phyloP scores from a whole-genome alignment of 2,797 vertebrate species.

The Sebastes trivittatus region DNA sequence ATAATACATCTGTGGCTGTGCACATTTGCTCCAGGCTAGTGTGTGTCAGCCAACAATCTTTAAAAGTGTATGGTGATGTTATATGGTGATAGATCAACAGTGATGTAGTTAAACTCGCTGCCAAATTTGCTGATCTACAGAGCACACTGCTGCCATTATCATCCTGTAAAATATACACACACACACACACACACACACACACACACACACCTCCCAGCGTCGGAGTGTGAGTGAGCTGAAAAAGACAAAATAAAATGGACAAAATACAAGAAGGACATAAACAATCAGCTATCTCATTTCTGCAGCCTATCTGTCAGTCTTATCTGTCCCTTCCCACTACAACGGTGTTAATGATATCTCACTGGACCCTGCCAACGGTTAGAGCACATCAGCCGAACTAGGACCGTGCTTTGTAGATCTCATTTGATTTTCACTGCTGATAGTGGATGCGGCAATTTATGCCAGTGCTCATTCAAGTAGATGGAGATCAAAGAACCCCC shows the following conservation, averaged over 20 bases:
- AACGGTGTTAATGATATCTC: slow-evolving; percentile 66
- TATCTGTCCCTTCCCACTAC: slow-evolving; percentile 54
- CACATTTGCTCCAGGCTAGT: slow-evolving; percentile 45
- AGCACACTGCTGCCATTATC: neutral
- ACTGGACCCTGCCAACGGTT: slow-evolving; percentile 56
- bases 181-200: neutral
- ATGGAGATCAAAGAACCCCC: slow-evolving; percentile 73
- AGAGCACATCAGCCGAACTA: slow-evolving; percentile 52
- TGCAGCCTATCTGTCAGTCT: slow-evolving; percentile 49
- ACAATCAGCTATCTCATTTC: slow-evolving; percentile 48
- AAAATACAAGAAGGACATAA: slow-evolving; percentile 26
- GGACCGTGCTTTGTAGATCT: slow-evolving; percentile 71
- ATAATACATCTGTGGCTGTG: slow-evolving; percentile 55
- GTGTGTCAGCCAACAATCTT: slow-evolving; percentile 50
- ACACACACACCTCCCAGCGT: neutral
- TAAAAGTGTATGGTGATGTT: slow-evolving; percentile 34
- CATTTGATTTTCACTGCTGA: slow-evolving; percentile 78
- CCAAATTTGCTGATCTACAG: slow-evolving; percentile 36
- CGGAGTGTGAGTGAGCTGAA: neutral
- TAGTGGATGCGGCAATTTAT: slow-evolving; percentile 74
- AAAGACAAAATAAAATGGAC: slow-evolving; percentile 17
- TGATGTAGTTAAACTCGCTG: slow-evolving; percentile 39
- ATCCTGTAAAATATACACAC: neutral
- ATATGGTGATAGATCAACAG: slow-evolving; percentile 38
- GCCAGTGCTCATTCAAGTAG: slow-evolving; percentile 71